Base-by-base conservation (phyloP, 1,140 invertebrate species). In the Orussus abietinus region DNA sequence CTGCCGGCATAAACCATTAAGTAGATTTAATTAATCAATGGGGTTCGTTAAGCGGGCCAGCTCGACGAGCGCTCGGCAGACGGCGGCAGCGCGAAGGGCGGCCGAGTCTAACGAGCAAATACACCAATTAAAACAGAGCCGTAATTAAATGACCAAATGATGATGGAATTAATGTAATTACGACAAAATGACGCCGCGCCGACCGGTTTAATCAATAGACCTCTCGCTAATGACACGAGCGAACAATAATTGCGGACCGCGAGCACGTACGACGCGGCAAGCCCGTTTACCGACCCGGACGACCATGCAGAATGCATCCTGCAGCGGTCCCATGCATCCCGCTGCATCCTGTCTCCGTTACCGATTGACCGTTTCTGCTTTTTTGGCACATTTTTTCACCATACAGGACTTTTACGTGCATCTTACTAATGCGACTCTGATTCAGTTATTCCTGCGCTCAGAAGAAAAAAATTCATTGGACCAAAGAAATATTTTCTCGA, bases 111-210 rank as follows among this genome's bases (percentile, higher is more conserved):
- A 58, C 47, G 55, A 55, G 47, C 37, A 42, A 54, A 53, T 47
- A 51, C 45, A 53, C 53, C 48, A 59, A 62, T 60, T 62, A 60
- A 57, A 62, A 51, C 47, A 36, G 51, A 19, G 32, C 32, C 22
- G 42, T 62, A 59, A 62, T 62, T 60, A 53, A 57, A 59, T 57
- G 49, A 55, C 36, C 49, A 29, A 54, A 51, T 45, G 46, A 47
- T 49, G 49, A 49, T 41, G 44, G 43, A 46, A 56, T 60, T 51
- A 56, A 50, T 47, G 43, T 54, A 50, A 57, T 60, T 55, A 59
- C 47, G 35, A 55, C 22, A 32, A 38, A 49, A 36, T 55, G 57
- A 59, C 52, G 45, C 47, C 29, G 26, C 38, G 30, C 19, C 29
- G 46, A 36, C 42, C 52, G 42, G 35, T 42, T 45, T 59, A 57